Base-by-base conservation (phyloP, 1,140 invertebrate species). In the Pogonomyrmex barbatus region DNA sequence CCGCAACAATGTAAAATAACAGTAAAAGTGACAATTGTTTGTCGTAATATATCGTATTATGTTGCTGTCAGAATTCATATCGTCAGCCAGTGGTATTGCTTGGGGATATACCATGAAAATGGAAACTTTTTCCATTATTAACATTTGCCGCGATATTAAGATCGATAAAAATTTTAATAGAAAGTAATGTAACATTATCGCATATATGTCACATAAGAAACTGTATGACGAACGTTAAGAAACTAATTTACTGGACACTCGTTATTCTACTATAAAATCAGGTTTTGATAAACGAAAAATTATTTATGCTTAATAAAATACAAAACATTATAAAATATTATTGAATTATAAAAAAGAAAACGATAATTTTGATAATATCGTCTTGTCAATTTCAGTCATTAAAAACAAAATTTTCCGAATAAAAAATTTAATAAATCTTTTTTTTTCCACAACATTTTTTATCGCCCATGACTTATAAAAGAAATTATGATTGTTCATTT, bases 1-100 rank as follows among this genome's bases (percentile, higher is more conserved):
- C 10, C 42, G 56, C 42, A 60, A 75, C n/a, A 75, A 83, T 62
- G 42, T 39, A 39, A 39, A 73, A 67, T 83, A 6, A 12, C n/a
- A 6, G 56, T 75, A 60, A 82, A 83, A 83, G 50, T 2, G 68
- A 54, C 54, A 83, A n/a, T 10, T 42, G 47, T 70, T 54, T 12
- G 68, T 50, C 54, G 50, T 52, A 58, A 58, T 56, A 17, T 47
- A 10, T 8, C 14, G 39, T n/a, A n/a, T 81, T 81, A 70, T 17
- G 36, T 71, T 10, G 9, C 17, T 33, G 52, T 1, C 17, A 36
- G 17, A 24, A 33, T 60, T 24, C 42, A 83, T 75, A 75, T 83
- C 33, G 24, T 5, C 65, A 33, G 9, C 56, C 12, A 60, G 6
- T 12, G 36, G 30, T 50, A 75, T 62, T 70, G 52, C 70, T 58